Evolutionary conservation across 2,888 invertebrate genomes (phyloP), one percentile per base, ranked within the genome.

Genomic region (Papilio gigon): DNA sequence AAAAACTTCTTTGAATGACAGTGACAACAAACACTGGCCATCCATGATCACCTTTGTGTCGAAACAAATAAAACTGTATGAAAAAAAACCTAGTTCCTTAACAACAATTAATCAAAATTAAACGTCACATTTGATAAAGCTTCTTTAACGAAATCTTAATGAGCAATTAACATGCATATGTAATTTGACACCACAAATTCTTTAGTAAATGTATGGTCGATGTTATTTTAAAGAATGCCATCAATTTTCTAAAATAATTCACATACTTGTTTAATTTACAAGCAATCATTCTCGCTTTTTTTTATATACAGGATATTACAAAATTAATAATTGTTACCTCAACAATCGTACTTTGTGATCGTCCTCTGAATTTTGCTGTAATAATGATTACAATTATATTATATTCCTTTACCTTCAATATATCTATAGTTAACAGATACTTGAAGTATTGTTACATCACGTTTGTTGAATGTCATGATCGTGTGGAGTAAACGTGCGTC

Each of bases 71-170:
- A n/a, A n/a, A n/a, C 37, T 12, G 37, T 37, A 37, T 37, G 37
- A n/a, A n/a, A n/a, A n/a, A n/a, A 9, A 9, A 14, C 14, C 14
- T 53, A n/a, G 30, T 17, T 27, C n/a, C 53, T 30, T 30, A 8
- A 9, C 14, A 27, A 27, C 0, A 14, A n/a, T 30, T 8, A 30
- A 53, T 53, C 53, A 53, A 30, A 53, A n/a, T 27, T 14, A 14
- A 30, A 30, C 9, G 27, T 53, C n/a, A 8, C n/a, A 53, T 25
- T 9, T 53, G 27, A 53, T 53, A 53, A 53, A 73, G 75, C 71
- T 61, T 70, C 42, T 61, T 6, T n/a, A 25, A 25, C 4, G n/a
- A 30, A 53, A 53, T n/a, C 22, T 53, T 53, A 53, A 53, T 53
- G 14, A 53, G 53, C 53, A 30, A 30, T 53, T 53, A 53, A 53